phyloP scores from a whole-genome alignment of 2,888 invertebrate genomes.

The Orthosia gothica region DNA sequence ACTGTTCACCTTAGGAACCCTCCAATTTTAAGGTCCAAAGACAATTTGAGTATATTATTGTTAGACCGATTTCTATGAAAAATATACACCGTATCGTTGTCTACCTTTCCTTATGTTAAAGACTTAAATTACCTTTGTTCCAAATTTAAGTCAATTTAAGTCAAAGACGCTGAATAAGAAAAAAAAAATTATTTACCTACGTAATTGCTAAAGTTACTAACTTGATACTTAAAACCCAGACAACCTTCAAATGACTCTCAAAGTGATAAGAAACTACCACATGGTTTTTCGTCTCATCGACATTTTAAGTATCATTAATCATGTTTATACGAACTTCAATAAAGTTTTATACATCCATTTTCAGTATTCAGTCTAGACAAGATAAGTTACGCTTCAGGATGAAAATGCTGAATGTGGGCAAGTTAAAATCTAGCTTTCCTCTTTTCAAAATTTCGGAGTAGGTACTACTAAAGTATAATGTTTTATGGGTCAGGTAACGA shows the following conservation, averaged over 20 bases:
- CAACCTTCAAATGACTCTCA: constrained; percentile 27
- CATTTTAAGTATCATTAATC: constrained; percentile 41
- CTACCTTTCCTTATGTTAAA: too few species aligned
- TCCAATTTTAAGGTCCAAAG: too few species aligned
- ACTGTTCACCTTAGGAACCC: too few species aligned
- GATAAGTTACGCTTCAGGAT: constrained; percentile 28
- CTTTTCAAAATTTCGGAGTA: constrained; percentile 23
- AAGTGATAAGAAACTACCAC: constrained; percentile 40
- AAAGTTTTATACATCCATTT: constrained; percentile 46
- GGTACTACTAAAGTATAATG: constrained; percentile 28
- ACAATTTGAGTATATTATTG: too few species aligned
- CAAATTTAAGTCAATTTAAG: not conserved
- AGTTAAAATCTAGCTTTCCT: not conserved
- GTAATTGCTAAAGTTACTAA: constrained; percentile 30
- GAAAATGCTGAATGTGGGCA: constrained; percentile 19
- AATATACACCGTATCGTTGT: too few species aligned
- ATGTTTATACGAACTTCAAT: constrained; percentile 36
- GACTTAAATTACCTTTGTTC: not conserved
- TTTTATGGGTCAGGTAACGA: constrained; percentile 41
- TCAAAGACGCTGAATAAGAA: not conserved
- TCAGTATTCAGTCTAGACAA: constrained; percentile 49
- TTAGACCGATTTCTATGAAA: too few species aligned
- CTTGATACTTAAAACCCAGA: constrained; percentile 8
- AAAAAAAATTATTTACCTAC: not conserved
- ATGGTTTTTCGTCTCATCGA: constrained; percentile 15